Evolutionary conservation across 2,113 vertebrate species (phyloP).

Genomic region (Platichthys stellatus): DNA sequence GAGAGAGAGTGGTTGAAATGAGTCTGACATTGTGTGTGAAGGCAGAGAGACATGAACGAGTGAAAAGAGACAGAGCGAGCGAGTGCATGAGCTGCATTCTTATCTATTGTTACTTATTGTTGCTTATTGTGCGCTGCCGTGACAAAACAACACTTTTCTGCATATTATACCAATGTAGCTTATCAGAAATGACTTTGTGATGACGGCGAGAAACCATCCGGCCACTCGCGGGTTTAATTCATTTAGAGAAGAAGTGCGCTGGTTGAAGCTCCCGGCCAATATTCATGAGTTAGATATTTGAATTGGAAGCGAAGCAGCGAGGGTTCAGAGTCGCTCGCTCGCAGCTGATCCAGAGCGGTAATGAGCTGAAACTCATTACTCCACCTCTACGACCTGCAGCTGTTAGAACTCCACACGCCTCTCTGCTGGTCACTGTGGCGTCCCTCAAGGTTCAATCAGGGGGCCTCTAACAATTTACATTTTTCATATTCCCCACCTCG

Average conservation of each 20-base stretch:
- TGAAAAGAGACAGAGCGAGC: conserved; percentile 23
- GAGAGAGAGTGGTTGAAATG: background rate
- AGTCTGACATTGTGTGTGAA: background rate
- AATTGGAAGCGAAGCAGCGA: no score
- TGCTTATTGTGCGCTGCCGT: background rate
- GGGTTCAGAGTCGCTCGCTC: no score
- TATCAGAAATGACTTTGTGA: no score
- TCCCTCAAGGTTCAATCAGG: conserved; percentile 36
- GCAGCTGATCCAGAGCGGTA: no score
- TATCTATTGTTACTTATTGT: conserved; percentile 1
- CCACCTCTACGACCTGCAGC: background rate
- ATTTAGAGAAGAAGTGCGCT: no score
- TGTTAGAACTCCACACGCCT: background rate
- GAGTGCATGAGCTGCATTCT: background rate
- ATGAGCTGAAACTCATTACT: no score
- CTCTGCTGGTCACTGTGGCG: background rate
- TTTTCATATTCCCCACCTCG: background rate
- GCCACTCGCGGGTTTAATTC: no score
- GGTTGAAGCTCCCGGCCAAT: no score
- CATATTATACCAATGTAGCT: background rate
- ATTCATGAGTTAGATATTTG: no score
- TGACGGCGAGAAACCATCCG: no score
- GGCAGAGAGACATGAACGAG: background rate
- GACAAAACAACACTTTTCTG: background rate
- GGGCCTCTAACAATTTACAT: background rate